These are phyloP conservation scores for Drosophila maculinotata DNA, from an alignment of 2,888 invertebrate species.

Conservation along the genomic window DNA sequence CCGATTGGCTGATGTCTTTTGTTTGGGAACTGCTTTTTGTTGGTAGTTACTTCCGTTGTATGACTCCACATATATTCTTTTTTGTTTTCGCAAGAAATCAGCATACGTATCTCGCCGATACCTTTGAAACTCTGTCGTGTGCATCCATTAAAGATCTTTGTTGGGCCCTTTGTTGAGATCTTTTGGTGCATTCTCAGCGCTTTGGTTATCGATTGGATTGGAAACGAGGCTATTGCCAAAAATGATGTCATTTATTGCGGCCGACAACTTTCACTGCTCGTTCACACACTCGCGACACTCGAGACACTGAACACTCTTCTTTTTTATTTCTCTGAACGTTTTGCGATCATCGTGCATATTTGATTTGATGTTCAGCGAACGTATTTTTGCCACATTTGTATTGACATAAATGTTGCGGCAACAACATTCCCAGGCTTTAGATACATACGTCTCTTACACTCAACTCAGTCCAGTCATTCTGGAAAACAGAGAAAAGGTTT, in stretches of 20 bases:
- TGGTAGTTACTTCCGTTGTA: slow-evolving; percentile 57
- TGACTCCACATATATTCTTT: slow-evolving; percentile 59
- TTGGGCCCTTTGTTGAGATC: too few species aligned
- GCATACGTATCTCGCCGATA: slow-evolving; percentile 22
- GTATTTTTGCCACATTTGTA: slow-evolving; percentile 25
- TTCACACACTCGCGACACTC: slow-evolving; percentile 45
- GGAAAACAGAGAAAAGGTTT: slow-evolving; percentile 16
- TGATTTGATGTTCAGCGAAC: slow-evolving; percentile 42
- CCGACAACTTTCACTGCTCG: slow-evolving; percentile 71
- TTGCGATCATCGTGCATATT: slow-evolving; percentile 50
- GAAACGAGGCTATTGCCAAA: slow-evolving; percentile 58
- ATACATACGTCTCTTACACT: slow-evolving; percentile 2
- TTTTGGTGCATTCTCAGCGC: slow-evolving; percentile 28
- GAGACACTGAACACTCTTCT: slow-evolving; percentile 21
- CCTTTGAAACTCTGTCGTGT: slow-evolving; percentile 22
- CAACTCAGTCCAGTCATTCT: slow-evolving; percentile 36
- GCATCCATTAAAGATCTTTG: slow-evolving; percentile 46
- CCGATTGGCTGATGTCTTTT: slow-evolving; percentile 37
- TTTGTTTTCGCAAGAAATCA: slow-evolving; percentile 48
- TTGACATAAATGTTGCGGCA: slow-evolving; percentile 21
- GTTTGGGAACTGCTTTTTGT: slow-evolving; percentile 24
- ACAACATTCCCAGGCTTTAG: slow-evolving; percentile 1
- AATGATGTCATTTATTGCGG: slow-evolving; percentile 76
- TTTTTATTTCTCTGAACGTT: slow-evolving; percentile 12
- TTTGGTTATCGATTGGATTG: slow-evolving; percentile 53